phyloP scores from a whole-genome alignment of 2,113 vertebrate species.

The Equus quagga region DNA sequence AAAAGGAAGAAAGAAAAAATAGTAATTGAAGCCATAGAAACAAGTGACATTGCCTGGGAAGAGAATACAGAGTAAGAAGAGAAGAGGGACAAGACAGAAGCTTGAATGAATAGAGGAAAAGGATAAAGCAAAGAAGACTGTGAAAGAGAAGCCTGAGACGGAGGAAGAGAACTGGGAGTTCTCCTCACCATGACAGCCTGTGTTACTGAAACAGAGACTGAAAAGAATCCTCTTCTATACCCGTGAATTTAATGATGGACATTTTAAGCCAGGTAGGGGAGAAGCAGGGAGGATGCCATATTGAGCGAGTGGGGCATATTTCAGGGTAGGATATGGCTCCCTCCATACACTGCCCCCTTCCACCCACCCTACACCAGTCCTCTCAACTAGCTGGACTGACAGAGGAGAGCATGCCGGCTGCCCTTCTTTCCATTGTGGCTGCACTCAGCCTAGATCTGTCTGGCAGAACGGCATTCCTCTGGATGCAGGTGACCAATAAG shows the following conservation, averaged over 20 bases:
- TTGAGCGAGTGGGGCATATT: neutral
- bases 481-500: neutral
- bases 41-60: neutral
- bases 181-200: neutral
- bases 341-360: neutral
- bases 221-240: neutral
- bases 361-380: no score
- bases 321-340: neutral
- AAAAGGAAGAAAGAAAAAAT: neutral
- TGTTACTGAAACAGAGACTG: neutral
- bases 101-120: neutral
- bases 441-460: neutral
- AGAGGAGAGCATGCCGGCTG: neutral
- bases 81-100: neutral
- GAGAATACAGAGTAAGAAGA: neutral
- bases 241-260: neutral
- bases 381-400: neutral
- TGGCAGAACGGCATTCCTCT: conserved; percentile 25
- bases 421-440: neutral
- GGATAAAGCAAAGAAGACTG: neutral
- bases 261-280: neutral
- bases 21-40: neutral
- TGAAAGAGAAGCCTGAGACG: neutral
- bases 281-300: neutral
- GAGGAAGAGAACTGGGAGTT: neutral